Conservation (phyloP, 2,113 vertebrate species). For the Anolis carolinensis region DNA sequence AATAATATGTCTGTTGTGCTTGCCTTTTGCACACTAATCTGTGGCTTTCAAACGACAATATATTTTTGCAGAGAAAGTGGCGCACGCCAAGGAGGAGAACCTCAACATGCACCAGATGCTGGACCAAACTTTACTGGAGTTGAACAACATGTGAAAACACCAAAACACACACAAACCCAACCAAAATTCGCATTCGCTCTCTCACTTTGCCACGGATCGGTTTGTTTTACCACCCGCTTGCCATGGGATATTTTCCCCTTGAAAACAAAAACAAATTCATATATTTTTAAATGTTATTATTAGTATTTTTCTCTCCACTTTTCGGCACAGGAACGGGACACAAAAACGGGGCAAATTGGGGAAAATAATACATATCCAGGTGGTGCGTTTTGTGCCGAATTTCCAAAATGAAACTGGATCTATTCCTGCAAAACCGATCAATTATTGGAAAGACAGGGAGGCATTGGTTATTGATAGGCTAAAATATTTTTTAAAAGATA, state of each 20-base stretch:
- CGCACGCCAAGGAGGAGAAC: constrained; percentile 99
- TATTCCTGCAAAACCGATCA: too few species aligned
- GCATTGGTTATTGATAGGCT: too few species aligned
- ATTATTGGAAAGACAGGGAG: too few species aligned
- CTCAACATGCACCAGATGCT: constrained; percentile 99
- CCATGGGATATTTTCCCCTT: constrained; percentile 69
- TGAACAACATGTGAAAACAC: constrained; percentile 98
- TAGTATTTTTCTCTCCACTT: constrained; percentile 22
- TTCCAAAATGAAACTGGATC: neutral
- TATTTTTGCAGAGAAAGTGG: constrained; percentile 97
- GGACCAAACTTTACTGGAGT: constrained; percentile 99
- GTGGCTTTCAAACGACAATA: constrained; percentile 5
- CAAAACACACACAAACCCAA: too few species aligned
- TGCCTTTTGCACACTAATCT: too few species aligned
- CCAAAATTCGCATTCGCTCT: constrained; percentile 65
- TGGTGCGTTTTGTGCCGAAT: constrained; percentile 63
- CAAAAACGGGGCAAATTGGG: too few species aligned
- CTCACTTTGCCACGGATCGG: constrained; percentile 30
- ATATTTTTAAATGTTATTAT: constrained; percentile 72
- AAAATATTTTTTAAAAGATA: too few species aligned
- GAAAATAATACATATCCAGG: too few species aligned
- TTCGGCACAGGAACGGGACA: too few species aligned
- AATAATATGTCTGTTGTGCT: too few species aligned
- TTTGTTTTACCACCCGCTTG: constrained; percentile 86
- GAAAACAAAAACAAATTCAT: constrained; percentile 19